A percentile compares a stretch with the other conserved stretches of the same genome.
These are phyloP conservation scores for Carterocephalus palaemon DNA, from an alignment of 2,888 invertebrate species.

Conservation along the genomic window DNA sequence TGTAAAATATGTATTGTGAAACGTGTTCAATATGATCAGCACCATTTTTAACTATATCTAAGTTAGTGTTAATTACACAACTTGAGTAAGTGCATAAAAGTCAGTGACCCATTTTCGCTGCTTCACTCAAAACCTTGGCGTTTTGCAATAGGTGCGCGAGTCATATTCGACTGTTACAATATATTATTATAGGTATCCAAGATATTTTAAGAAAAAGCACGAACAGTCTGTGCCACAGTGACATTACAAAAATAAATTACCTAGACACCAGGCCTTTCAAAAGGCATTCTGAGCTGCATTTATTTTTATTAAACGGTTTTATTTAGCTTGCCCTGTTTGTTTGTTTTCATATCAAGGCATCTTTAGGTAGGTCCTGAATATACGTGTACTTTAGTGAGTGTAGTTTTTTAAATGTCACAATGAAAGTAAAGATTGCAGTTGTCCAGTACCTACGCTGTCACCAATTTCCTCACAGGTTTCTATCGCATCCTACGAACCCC, in stretches of 20 bases:
- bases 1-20: slow-evolving; percentile 20
- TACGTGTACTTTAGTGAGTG: no score
- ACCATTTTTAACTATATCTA: background rate
- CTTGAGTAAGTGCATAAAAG: slow-evolving; percentile 60
- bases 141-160: slow-evolving; percentile 58
- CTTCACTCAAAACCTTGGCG: slow-evolving; percentile 57
- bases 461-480: no score
- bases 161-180: slow-evolving; percentile 48
- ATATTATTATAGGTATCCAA: no score
- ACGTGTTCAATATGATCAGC: background rate
- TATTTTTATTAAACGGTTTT: background rate
- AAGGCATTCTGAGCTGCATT: slow-evolving; percentile 2
- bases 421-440: no score
- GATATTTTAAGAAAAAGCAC: slow-evolving; percentile 47
- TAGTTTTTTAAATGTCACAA: no score
- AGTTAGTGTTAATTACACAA: slow-evolving; percentile 46
- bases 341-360: no score
- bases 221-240: slow-evolving; percentile 25
- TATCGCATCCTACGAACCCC: no score
- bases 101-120: slow-evolving; percentile 71
- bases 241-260: slow-evolving; percentile 31
- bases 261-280: slow-evolving; percentile 23
- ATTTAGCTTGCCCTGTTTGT: no score
- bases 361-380: no score
- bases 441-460: no score